Evolutionary conservation across 2,888 invertebrate species (phyloP).

Genomic region (Nephrotoma guestfalica): DNA sequence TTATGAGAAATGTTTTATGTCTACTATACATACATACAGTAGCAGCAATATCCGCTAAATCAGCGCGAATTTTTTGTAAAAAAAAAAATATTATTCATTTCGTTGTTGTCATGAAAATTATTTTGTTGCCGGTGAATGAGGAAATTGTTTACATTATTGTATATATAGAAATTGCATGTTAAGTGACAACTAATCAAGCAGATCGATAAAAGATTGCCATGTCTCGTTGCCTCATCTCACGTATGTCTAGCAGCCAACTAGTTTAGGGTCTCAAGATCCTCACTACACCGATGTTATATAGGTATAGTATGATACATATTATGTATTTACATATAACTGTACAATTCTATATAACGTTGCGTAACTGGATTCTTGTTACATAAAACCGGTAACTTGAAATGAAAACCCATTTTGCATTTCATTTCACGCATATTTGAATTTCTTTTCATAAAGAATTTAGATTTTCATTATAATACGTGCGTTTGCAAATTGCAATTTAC

Average conservation of each 20-base stretch:
- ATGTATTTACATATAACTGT: not conserved
- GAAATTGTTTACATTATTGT: not conserved
- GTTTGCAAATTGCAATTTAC: not conserved
- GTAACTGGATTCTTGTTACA: not conserved
- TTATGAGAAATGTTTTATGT: not conserved
- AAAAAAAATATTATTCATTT: not conserved
- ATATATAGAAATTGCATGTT: not conserved
- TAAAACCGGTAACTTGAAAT: not conserved
- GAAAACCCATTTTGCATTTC: not conserved
- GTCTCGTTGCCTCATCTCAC: not conserved
- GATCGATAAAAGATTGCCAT: not conserved
- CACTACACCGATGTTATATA: not conserved
- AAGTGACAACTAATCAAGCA: not conserved
- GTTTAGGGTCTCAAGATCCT: not conserved
- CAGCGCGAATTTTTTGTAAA: not conserved
- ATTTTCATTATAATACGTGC: not conserved
- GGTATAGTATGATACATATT: not conserved
- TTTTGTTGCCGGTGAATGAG: not conserved
- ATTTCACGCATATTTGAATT: not conserved
- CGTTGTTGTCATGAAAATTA: not conserved
- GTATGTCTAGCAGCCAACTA: not conserved
- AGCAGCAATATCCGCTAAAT: not conserved
- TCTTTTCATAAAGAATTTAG: not conserved
- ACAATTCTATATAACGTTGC: not conserved
- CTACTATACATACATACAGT: not conserved